Base-by-base conservation (phyloP, 2,888 invertebrate species). In the Cryptocephalus moraei region DNA sequence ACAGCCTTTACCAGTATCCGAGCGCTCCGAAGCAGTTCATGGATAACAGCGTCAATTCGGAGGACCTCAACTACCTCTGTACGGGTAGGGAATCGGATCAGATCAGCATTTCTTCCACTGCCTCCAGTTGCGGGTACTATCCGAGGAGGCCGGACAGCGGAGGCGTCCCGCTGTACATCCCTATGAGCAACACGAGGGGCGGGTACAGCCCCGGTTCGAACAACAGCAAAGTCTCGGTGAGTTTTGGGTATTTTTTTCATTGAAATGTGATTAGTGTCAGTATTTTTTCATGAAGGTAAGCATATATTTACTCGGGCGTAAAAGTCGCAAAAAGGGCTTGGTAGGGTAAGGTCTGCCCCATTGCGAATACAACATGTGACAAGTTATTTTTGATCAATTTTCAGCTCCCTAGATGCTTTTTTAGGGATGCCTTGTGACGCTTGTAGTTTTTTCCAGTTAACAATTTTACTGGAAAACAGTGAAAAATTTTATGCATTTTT, bases 151-250 rank as follows among this genome's bases (percentile, higher is more conserved):
- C 74, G 10, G 73, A 72, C 54, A 74, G 73, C 58, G 68, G 67
- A 2, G 69, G 71, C 2, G 62, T 63, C 32, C 67, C 69, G 40
- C 73, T 77, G 59, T 80, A 80, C 65, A 72, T 79, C 62, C 77
- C 79, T 8, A 79, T 79, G 79, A 77, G 73, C 49, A 73, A 73
- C 47, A 68, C 73, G 41, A 69, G 73, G 53, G 70, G 69, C 14
- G 69, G 73, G 8, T 75, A 76, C 57, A 78, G 78, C 65, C 78
- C 79, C 38, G 74, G 76, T 36, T 78, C 78, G 47, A 56, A 75
- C 61, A 57, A 75, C 61, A 78, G 72, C 61, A 80, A 79, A 72
- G 77, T 80, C 56, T 80, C 80, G 71, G 79, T 80, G 69, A 75
- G 75, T 65, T 45, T 50, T 36, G 4, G 2, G 36, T 12, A 22